Evolutionary conservation across 2,888 invertebrate genomes (phyloP).

Genomic region (Pomacea canaliculata): DNA sequence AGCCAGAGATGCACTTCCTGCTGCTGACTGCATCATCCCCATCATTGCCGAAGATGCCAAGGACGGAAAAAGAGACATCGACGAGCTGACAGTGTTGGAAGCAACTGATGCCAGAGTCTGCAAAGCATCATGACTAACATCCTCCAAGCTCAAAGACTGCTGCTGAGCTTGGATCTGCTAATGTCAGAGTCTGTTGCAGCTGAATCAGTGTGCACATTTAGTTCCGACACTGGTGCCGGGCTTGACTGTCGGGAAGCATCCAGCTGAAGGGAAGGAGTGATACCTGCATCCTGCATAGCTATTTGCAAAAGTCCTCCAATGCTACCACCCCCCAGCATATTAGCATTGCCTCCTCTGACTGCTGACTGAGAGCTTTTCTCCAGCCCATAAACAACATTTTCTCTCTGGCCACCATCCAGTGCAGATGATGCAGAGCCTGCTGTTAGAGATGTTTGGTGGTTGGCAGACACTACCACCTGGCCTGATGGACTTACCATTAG

Average conservation of each 20-base stretch:
- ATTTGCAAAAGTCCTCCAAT: conserved; percentile 49
- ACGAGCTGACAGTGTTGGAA: conserved; percentile 39
- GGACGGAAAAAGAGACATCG: conserved; percentile 7
- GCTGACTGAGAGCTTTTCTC: not conserved
- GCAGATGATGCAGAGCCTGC: not conserved
- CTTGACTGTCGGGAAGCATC: conserved; percentile 28
- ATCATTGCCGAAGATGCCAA: conserved; percentile 7
- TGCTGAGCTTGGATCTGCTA: not conserved
- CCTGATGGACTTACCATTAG: conserved; percentile 25
- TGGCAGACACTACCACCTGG: conserved; percentile 16
- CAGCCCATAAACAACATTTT: conserved; percentile 30
- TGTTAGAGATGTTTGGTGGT: conserved; percentile 19
- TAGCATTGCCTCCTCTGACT: not conserved
- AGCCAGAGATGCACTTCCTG: not conserved
- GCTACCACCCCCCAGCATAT: not conserved
- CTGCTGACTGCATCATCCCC: not conserved
- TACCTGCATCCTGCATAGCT: conserved; percentile 61
- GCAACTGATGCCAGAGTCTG: conserved; percentile 59
- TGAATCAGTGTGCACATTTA: conserved; percentile 18
- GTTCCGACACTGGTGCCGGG: conserved; percentile 11
- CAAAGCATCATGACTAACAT: conserved; percentile 35
- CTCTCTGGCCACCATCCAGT: conserved; percentile 5
- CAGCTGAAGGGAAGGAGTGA: conserved; percentile 35
- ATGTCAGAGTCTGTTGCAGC: conserved; percentile 24
- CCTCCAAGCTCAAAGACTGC: conserved; percentile 5